Evolutionary conservation across 2,797 vertebrate species (phyloP).

Genomic region (Xyrichtys novacula): DNA sequence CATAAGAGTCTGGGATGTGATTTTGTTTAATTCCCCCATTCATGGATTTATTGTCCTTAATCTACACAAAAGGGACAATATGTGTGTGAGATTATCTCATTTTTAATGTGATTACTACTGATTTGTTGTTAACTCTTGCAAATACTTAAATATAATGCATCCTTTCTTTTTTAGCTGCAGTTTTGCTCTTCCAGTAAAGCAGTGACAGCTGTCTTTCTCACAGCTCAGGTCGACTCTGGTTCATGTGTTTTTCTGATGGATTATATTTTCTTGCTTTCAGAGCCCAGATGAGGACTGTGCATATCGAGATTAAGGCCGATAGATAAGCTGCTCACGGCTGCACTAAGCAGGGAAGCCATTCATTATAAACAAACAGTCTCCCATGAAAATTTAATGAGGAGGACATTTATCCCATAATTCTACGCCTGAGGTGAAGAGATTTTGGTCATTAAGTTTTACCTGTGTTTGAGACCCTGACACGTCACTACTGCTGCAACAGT

Average conservation of each 20-base stretch:
- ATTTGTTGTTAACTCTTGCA: background rate
- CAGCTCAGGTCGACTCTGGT: constrained; percentile 26
- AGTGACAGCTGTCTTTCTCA: background rate
- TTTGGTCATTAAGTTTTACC: background rate
- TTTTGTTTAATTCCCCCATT: constrained; percentile 34
- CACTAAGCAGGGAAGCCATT: constrained; percentile 42
- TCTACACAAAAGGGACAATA: constrained; percentile 27
- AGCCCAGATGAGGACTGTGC: constrained; percentile 67
- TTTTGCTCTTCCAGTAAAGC: constrained; percentile 5
- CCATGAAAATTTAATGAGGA: constrained; percentile 18
- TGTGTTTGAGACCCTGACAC: background rate
- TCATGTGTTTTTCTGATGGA: constrained; percentile 57
- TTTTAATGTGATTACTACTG: constrained; percentile 8
- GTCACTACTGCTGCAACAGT: background rate
- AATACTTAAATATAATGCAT: background rate
- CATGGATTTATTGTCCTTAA: constrained; percentile 34
- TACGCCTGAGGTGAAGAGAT: background rate
- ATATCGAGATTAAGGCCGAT: constrained; percentile 83
- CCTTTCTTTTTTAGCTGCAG: background rate
- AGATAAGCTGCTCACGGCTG: constrained; percentile 78
- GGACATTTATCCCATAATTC: background rate
- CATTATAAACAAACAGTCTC: constrained; percentile 44
- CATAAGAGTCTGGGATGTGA: constrained; percentile 28
- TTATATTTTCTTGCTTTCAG: constrained; percentile 68
- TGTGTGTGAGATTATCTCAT: background rate